Evolutionary conservation across 1,140 invertebrate species (phyloP).

Genomic region (Dolichoris vasculosae): DNA sequence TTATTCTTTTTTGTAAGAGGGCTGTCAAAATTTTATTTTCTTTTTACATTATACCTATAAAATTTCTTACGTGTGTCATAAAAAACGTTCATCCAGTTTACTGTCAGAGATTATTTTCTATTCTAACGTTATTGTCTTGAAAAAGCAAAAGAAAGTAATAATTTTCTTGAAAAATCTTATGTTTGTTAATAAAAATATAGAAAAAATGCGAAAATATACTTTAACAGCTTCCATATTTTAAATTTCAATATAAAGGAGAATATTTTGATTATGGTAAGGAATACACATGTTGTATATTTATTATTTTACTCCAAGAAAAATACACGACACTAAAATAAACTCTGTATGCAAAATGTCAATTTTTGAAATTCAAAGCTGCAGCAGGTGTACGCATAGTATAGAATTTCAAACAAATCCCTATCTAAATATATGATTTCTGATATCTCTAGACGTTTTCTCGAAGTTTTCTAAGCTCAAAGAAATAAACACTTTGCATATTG

Average conservation of each 20-base stretch:
- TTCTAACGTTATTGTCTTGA: slow-evolving; percentile 9
- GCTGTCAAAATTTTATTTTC: slow-evolving; percentile 29
- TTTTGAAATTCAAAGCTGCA: slow-evolving; percentile 28
- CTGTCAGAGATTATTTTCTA: slow-evolving; percentile 37
- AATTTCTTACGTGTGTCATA: slow-evolving; percentile 28
- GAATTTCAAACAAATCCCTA: slow-evolving; percentile 23
- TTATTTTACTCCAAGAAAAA: background rate
- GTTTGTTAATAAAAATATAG: background rate
- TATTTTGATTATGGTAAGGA: background rate
- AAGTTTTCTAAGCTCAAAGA: background rate
- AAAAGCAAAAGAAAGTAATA: slow-evolving; percentile 7
- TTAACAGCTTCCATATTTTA: background rate
- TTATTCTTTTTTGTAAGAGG: slow-evolving; percentile 1
- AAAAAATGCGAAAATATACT: background rate
- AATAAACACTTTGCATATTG: slow-evolving; percentile 13
- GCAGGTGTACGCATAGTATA: background rate
- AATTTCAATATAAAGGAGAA: background rate
- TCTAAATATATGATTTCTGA: slow-evolving; percentile 25
- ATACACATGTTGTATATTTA: background rate
- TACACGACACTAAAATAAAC: slow-evolving; percentile 18
- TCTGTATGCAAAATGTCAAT: slow-evolving; percentile 11
- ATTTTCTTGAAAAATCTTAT: slow-evolving; percentile 4
- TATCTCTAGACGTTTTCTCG: background rate
- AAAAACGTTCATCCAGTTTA: slow-evolving; percentile 37
- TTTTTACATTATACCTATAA: slow-evolving; percentile 41